Base-by-base conservation (phyloP, 1,140 invertebrate species). In the Cecropterus lyciades region DNA sequence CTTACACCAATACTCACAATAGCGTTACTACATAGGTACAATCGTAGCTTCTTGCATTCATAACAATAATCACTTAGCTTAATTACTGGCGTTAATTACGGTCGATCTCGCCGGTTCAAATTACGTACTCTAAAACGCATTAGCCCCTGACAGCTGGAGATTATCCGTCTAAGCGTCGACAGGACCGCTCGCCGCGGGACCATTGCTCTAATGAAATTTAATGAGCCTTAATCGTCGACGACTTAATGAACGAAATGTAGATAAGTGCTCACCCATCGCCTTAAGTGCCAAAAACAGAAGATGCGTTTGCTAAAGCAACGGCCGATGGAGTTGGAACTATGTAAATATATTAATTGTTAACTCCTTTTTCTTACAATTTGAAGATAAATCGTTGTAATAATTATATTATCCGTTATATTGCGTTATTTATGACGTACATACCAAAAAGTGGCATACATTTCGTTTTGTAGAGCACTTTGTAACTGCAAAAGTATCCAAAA, bases 61-160 rank as follows among this genome's bases (percentile, higher is more conserved):
- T 62, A 62, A 73, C 73, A 85, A 82, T 84, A 83, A 84, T 85
- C 84, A 88, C 87, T 90, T 90, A 86, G 82, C 79, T 89, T 88
- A 89, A 92, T 92, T 90, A 88, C 87, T 75, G 76, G 78, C 78
- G 87, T 89, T 92, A 92, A 92, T 92, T 90, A 89, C 89, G 78
- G 77, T 79, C 82, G 89, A 90, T 90, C 86, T 90, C 83, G 80
- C 84, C 85, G 87, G 86, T 88, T 92, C 89, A 92, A 92, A 92
- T 92, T 90, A 90, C 89, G 89, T 92, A 92, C 89, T 92, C 89
- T 92, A 92, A 92, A 92, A 92, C 85, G 86, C 89, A 90, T 91
- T 91, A 91, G 86, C 80, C 83, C 71, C 82, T 92, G 89, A 92
- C 89, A 92, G 89, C 82, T 88, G 86, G 82, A 92, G 89, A 92